Percentiles rank a stretch among this genome's conserved stretches.
Evolutionary conservation across 1,140 invertebrate species (phyloP).

Genomic region (Drosophila pseudoobscura): DNA sequence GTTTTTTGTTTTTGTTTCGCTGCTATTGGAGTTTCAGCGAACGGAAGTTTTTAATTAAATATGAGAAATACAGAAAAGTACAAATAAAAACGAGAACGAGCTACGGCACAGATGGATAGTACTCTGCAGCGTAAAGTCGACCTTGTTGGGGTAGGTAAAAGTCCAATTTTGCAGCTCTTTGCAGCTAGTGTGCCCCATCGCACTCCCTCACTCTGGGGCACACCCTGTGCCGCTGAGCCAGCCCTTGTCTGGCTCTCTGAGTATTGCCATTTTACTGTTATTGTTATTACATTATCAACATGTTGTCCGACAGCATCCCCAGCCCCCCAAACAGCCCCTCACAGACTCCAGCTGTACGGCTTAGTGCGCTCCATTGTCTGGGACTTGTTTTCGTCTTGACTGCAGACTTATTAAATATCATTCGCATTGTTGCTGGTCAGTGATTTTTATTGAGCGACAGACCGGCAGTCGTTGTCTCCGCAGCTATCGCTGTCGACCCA

Average conservation of each 20-base stretch:
- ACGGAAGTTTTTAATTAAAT: constrained; percentile 76
- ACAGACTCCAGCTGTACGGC: background rate
- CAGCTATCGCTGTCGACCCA: constrained; percentile 1
- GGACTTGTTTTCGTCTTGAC: constrained; percentile 40
- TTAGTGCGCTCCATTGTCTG: constrained; percentile 1
- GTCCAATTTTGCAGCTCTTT: constrained; percentile 28
- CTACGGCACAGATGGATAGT: constrained; percentile 12
- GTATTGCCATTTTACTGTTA: constrained; percentile 48
- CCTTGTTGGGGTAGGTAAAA: constrained; percentile 60
- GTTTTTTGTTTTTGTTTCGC: too few species aligned
- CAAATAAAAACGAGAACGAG: constrained; percentile 12
- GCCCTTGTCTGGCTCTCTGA: constrained; percentile 8
- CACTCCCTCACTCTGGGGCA: background rate
- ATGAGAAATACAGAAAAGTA: constrained; percentile 18
- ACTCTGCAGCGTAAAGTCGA: constrained; percentile 27
- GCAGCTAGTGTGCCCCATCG: background rate
- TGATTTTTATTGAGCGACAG: constrained; percentile 66
- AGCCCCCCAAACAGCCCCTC: constrained; percentile 2
- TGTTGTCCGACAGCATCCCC: constrained; percentile 31
- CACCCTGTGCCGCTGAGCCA: background rate
- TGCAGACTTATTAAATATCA: constrained; percentile 73
- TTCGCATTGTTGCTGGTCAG: constrained; percentile 74
- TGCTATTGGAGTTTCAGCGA: constrained; percentile 29
- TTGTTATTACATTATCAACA: constrained; percentile 55
- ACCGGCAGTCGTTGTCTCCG: constrained; percentile 15